Evolutionary conservation across 2,888 invertebrate genomes (phyloP).

Genomic region (Seira sanloemensis): DNA sequence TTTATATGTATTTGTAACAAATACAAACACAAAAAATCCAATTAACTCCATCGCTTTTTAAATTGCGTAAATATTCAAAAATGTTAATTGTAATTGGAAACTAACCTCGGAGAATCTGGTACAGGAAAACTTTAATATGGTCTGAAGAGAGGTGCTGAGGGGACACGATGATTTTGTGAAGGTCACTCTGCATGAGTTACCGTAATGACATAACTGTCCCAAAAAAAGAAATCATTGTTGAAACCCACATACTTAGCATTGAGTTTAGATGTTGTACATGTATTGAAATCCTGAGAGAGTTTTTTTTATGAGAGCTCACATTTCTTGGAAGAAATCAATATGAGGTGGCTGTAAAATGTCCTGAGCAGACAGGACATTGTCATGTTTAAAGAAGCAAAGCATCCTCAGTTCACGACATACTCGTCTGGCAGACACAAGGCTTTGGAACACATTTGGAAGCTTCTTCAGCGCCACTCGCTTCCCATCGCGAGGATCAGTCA

Average conservation of each 20-base stretch:
- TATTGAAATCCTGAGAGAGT: background rate
- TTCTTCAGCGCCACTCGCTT: conserved; percentile 99
- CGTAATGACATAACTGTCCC: conserved; percentile 96
- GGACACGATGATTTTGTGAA: conserved; percentile 99
- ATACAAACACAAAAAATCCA: too few relatives aligned
- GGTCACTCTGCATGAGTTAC: conserved; percentile 99
- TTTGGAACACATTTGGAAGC: conserved; percentile 99
- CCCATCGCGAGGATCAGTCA: conserved; percentile 99
- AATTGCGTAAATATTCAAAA: too few relatives aligned
- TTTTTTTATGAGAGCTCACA: conserved; percentile 82
- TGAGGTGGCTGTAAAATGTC: conserved; percentile 99
- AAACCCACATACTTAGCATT: background rate
- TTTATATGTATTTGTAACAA: too few relatives aligned
- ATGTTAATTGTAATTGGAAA: conserved; percentile 72
- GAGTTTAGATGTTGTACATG: background rate
- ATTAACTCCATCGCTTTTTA: too few relatives aligned
- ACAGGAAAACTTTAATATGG: conserved; percentile 99
- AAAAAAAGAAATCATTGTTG: conserved; percentile 52
- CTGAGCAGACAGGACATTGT: conserved; percentile 98
- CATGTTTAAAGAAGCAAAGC: conserved; percentile 99
- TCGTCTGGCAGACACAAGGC: conserved; percentile 97
- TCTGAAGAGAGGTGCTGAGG: conserved; percentile 98
- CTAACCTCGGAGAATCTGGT: conserved; percentile 98
- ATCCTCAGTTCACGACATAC: conserved; percentile 99
- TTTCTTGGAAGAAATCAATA: conserved; percentile 99